Percentiles rank a stretch among this genome's conserved stretches.
These are phyloP conservation scores for Harmothoe impar DNA, from an alignment of 2,888 invertebrate genomes.

Conservation along the genomic window DNA sequence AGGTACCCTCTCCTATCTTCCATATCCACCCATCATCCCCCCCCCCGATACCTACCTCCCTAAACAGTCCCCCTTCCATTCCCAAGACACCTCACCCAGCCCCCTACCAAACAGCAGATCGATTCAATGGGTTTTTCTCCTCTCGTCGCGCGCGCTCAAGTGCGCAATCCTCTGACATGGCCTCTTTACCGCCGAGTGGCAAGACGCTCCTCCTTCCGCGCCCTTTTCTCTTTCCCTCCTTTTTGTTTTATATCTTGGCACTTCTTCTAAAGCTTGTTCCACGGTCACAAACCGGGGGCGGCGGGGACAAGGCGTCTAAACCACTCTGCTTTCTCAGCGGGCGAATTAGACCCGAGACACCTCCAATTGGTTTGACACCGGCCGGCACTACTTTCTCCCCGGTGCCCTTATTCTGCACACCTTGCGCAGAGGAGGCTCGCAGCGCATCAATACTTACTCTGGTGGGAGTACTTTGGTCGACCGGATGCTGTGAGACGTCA, in stretches of 20 bases:
- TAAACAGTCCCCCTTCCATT: not conserved
- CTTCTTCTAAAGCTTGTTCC: too few species aligned
- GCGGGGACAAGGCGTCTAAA: not conserved
- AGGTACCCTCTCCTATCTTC: not conserved
- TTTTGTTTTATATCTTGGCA: not conserved
- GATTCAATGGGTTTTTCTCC: not conserved
- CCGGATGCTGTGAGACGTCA: not conserved
- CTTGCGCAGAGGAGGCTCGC: not conserved
- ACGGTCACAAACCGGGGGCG: not conserved
- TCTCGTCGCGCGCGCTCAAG: slow-evolving; percentile 12
- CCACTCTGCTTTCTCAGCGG: slow-evolving; percentile 23
- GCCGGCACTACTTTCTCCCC: slow-evolving; percentile 6
- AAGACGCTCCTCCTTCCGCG: not conserved
- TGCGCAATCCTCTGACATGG: slow-evolving; percentile 23
- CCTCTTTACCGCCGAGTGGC: slow-evolving; percentile 23
- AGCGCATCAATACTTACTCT: not conserved
- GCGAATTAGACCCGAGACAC: slow-evolving; percentile 5
- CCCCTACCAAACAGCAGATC: slow-evolving; percentile 9
- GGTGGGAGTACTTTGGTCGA: not conserved
- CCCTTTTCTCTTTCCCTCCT: not conserved
- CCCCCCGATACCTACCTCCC: not conserved
- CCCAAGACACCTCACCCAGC: not conserved
- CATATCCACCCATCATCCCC: not conserved
- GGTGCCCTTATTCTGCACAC: not conserved
- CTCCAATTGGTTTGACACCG: slow-evolving; percentile 23